Conservation (phyloP, 2,888 invertebrate genomes). For the Alsophila aescularia region DNA sequence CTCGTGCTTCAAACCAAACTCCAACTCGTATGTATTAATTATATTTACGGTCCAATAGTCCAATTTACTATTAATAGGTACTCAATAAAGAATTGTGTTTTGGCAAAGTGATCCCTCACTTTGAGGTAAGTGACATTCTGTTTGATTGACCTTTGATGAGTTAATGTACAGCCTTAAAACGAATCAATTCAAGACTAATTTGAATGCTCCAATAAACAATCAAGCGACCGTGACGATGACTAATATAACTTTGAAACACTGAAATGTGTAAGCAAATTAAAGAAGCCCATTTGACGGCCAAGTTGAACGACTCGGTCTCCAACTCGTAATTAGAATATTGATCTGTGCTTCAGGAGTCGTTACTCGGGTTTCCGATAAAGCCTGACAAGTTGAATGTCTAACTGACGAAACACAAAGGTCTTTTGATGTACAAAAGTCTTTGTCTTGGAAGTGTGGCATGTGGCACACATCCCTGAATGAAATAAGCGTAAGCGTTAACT, state of each 20-base stretch:
- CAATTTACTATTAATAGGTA: no score
- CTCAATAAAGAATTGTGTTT: no score
- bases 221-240: background rate
- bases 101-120: no score
- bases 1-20: no score
- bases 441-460: background rate
- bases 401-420: background rate
- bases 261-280: background rate
- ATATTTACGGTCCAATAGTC: no score
- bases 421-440: background rate
- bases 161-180: no score
- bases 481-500: no score
- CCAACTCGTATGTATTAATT: no score
- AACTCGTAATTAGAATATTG: constrained; percentile 16
- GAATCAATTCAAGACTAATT: no score
- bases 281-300: background rate
- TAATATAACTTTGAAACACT: background rate
- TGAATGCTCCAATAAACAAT: background rate
- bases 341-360: constrained; percentile 1
- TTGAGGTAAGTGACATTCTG: no score
- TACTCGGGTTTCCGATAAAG: constrained; percentile 18
- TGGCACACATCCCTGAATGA: background rate
- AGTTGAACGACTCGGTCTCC: constrained; percentile 1
- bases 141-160: no score
- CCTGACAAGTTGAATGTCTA: constrained; percentile 8